Base-by-base conservation (phyloP, 2,888 invertebrate genomes). In the Schizotus pectinicornis region DNA sequence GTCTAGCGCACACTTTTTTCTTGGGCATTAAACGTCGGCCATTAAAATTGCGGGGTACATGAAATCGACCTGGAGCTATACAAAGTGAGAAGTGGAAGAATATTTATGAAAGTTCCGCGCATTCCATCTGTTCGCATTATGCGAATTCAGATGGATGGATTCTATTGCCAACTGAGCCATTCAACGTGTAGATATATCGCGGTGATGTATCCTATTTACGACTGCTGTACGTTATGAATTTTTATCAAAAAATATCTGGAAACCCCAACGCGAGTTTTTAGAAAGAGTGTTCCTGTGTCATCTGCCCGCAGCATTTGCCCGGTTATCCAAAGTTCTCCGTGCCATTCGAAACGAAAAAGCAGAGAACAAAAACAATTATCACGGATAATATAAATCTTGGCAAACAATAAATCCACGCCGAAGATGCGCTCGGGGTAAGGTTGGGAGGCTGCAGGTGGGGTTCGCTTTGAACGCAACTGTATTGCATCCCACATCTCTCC, bases 31-130 rank as follows among this genome's bases (percentile, higher is more conserved):
- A 53, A 47, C 46, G 52, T 34, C 35, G 22, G 53, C 67, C 61
- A 61, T 67, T 62, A 58, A 63, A 65, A 62, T 56, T 57, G 63
- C 41, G 51, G 54, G 59, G 56, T 62, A 63, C 58, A 58, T 39
- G 57, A 59, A 60, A 62, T 59, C 63, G 61, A 63, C 67, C 67
- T 65, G 51, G 38, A 64, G 68, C 64, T 55, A 65, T 56, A 65
- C 67, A 67, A 68, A 67, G 67, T 62, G 68, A 65, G 56, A 67
- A 67, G 63, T 65, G 62, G 62, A 62, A 59, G 67, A 63, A 69
- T 69, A 67, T 70, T 67, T 69, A 67, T 63, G 67, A 63, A 69
- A 66, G 58, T 67, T 64, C 59, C 66, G 56, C 60, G 48, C 62
- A 62, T 65, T 64, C 66, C 68, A 64, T 68, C 64, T 65, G 64